These are phyloP conservation scores for Vulpes lagopus DNA, from an alignment of 2,113 vertebrate species.

Conservation along the genomic window DNA sequence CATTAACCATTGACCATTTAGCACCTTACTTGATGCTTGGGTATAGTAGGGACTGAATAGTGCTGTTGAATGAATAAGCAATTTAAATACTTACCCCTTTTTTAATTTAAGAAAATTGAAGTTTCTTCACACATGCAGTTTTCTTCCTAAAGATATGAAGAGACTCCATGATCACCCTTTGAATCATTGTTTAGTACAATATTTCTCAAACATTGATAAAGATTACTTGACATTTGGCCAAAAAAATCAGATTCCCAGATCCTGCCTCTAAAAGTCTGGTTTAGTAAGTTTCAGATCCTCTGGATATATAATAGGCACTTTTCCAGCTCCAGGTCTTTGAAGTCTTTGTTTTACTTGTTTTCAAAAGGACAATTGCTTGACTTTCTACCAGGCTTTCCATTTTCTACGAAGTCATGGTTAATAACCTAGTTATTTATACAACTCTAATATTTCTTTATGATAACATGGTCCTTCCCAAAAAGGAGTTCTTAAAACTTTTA, in stretches of 20 bases:
- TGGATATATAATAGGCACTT: background rate
- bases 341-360: background rate
- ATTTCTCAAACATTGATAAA: background rate
- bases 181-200: background rate
- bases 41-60: background rate
- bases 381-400: background rate
- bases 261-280: background rate
- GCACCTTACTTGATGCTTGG: background rate
- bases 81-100: background rate
- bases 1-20: background rate
- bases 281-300: background rate
- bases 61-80: background rate
- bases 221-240: background rate
- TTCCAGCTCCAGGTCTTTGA: background rate
- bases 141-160: constrained; percentile 31
- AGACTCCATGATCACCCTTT: background rate
- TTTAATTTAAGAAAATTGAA: constrained; percentile 43
- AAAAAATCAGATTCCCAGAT: background rate
- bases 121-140: background rate
- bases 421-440: background rate
- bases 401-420: background rate
- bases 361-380: background rate
- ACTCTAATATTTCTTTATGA: background rate
- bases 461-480: background rate
- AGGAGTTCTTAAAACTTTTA: constrained; percentile 37